Base-by-base conservation (phyloP, 2,888 invertebrate genomes). In the Seira musarum region DNA sequence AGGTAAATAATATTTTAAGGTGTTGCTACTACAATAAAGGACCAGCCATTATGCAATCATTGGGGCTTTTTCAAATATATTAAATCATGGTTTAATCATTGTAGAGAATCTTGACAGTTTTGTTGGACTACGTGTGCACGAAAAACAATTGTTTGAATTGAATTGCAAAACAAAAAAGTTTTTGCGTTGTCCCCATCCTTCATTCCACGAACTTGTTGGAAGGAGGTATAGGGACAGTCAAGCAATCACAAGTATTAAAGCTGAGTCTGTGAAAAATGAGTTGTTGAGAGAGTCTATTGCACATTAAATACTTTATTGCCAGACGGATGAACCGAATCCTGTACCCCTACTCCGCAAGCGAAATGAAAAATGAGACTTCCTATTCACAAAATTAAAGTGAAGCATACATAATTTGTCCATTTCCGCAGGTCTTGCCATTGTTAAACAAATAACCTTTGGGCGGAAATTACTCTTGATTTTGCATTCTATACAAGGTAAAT, bases 61-160 rank as follows among this genome's bases (percentile, higher is more conserved):
- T 40, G 40, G n/a, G n/a, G 13, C 40, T 40, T 40, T 40, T 40
- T 40, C 13, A 73, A 69, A 49, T 76, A 40, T 65, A 53, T 61
- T 70, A 70, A 70, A 61, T 70, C 70, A 70, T 67, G 40, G 40
- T 40, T n/a, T n/a, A 40, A 40, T 40, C 40, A 40, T 40, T 40
- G 6, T 40, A 40, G 13, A 40, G 40, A 13, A 40, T 40, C 40
- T 40, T 40, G 40, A 40, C 40, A 40, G 40, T 40, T 40, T n/a
- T 40, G 40, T 40, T 40, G 40, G 6, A 40, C n/a, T n/a, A n/a
- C n/a, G n/a, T n/a, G n/a, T 40, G 13, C 40, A 6, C 40, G 40
- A 40, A n/a, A 40, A 40, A 40, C 40, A 40, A 40, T 8, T 40
- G 40, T 40, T 40, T 40, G 13, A 40, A 40, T 40, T 40, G 40